phyloP scores from a whole-genome alignment of 1,140 invertebrate genomes.

The Pogonognathellus flavescens region DNA sequence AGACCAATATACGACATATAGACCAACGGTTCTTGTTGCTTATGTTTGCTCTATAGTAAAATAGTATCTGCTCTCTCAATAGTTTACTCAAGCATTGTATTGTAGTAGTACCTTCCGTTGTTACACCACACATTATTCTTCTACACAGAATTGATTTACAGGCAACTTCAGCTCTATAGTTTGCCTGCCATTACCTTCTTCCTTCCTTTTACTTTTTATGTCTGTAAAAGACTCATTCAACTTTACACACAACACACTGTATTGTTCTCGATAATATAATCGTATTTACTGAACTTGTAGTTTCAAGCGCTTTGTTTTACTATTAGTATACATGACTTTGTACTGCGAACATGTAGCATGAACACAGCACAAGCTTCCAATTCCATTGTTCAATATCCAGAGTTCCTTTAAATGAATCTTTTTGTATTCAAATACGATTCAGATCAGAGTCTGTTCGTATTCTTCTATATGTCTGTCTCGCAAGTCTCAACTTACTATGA shows the following conservation, averaged over 20 bases:
- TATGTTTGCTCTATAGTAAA: not conserved
- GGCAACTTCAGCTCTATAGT: not conserved
- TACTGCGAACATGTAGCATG: too few species aligned
- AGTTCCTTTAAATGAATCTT: too few species aligned
- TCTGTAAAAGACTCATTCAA: not conserved
- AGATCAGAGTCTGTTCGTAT: not conserved
- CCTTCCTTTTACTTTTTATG: not conserved
- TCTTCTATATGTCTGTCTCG: too few species aligned
- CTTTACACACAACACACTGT: not conserved
- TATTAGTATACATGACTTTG: not conserved
- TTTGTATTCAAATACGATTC: not conserved
- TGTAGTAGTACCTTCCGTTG: not conserved
- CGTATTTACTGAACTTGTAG: not conserved
- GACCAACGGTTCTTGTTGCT: not conserved
- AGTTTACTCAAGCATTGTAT: not conserved
- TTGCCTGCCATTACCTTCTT: not conserved
- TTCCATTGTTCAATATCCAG: not conserved
- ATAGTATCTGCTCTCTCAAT: not conserved
- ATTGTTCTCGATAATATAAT: not conserved
- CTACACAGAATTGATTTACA: not conserved
- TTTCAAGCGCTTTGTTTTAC: not conserved
- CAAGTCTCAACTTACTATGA: too few species aligned
- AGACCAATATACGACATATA: slow-evolving; percentile 15
- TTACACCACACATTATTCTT: not conserved
- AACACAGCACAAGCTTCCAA: not conserved